A percentile compares a stretch with the other conserved stretches of the same genome.
phyloP scores from a whole-genome alignment of 2,113 vertebrate species.

The Colistium nudipinnis region DNA sequence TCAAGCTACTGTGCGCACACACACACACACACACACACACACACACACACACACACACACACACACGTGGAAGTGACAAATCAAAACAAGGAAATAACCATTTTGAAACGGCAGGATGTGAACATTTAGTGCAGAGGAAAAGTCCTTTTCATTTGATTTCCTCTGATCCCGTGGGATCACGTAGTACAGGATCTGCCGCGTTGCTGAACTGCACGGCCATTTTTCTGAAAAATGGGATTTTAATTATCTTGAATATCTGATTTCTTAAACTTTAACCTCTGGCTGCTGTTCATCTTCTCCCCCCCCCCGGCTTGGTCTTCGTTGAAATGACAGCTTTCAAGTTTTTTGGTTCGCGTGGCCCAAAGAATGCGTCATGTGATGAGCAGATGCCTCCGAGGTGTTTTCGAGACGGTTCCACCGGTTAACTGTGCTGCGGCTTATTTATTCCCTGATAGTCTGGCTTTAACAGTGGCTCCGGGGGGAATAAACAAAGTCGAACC shows the following conservation, averaged over 20 bases:
- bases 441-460: background rate
- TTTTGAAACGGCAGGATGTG: conserved; percentile 17
- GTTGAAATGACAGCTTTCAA: conserved; percentile 1
- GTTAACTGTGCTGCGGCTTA: background rate
- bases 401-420: background rate
- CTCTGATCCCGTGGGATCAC: conserved; percentile 7
- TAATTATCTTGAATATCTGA: background rate
- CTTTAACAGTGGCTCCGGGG: conserved; percentile 33
- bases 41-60: too few relatives aligned
- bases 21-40: too few relatives aligned
- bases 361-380: conserved; percentile 9
- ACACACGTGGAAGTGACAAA: conserved; percentile 17
- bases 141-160: conserved; percentile 3
- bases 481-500: conserved; percentile 18
- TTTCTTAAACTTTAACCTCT: background rate
- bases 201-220: background rate
- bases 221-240: background rate
- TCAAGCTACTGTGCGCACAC: background rate
- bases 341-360: background rate
- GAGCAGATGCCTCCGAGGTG: background rate
- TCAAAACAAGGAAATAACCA: conserved; percentile 28
- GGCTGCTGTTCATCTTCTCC: background rate
- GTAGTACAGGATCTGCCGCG: background rate
- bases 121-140: conserved; percentile 2
- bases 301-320: background rate